These are phyloP conservation scores for Anagrus nilaparvatae DNA, from an alignment of 1,140 invertebrate genomes.

Conservation along the genomic window DNA sequence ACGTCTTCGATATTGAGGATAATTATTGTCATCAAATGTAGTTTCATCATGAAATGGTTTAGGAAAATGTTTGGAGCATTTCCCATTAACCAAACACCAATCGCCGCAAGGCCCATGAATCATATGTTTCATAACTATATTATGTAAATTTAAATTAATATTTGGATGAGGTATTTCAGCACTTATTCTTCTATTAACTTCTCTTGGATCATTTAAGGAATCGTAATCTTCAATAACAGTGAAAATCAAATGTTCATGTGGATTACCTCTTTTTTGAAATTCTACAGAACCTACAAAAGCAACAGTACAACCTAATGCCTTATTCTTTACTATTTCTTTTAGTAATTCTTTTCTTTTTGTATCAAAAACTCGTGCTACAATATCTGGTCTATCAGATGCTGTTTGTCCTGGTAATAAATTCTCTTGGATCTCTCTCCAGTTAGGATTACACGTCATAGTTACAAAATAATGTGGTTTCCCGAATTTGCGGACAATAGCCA, in stretches of 20 bases:
- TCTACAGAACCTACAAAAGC: conserved; percentile 7
- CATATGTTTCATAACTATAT: conserved; percentile 21
- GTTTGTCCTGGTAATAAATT: conserved; percentile 23
- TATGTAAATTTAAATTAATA: conserved; percentile 29
- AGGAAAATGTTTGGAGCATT: conserved; percentile 16
- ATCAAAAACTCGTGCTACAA: conserved; percentile 34
- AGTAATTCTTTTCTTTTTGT: conserved; percentile 29
- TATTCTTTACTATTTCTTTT: conserved; percentile 16
- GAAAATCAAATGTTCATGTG: conserved; percentile 6
- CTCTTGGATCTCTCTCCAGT: conserved; percentile 35
- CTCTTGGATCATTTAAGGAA: conserved; percentile 1
- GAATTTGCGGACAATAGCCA: not conserved
- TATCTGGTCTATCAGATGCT: conserved; percentile 28
- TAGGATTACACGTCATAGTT: too few species aligned
- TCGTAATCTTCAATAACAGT: conserved; percentile 1
- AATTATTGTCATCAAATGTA: conserved; percentile 15
- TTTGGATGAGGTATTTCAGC: conserved; percentile 42
- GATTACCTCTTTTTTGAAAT: conserved; percentile 5
- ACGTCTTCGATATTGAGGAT: conserved; percentile 11
- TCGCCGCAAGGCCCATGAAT: conserved; percentile 18
- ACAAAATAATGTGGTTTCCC: not conserved
- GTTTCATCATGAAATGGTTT: conserved; percentile 14
- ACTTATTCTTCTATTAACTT: conserved; percentile 16
- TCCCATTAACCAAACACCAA: conserved; percentile 12
- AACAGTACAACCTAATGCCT: conserved; percentile 1